A percentile compares a stretch with the other conserved stretches of the same genome.
phyloP scores from a whole-genome alignment of 92 coral and sea anemone species.

The Paramuricea clavata region DNA sequence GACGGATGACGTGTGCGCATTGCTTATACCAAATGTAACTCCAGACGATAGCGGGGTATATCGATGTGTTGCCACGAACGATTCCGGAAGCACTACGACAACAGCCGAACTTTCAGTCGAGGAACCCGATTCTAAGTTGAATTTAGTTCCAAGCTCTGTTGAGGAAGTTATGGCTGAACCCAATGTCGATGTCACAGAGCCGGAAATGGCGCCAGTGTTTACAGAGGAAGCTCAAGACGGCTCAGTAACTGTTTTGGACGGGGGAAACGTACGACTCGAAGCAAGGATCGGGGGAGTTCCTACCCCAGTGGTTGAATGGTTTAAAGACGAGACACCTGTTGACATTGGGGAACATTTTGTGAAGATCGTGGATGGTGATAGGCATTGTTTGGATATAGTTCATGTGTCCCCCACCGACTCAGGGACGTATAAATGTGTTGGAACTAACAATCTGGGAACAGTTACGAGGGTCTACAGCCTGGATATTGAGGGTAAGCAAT shows the following conservation, averaged over 20 bases:
- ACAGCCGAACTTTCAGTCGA: constrained; percentile 73
- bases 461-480: constrained; percentile 84
- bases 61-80: constrained; percentile 71
- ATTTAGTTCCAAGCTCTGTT: constrained; percentile 29
- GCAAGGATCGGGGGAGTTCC: constrained; percentile 78
- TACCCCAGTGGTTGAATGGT: constrained; percentile 59
- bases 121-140: constrained; percentile 52
- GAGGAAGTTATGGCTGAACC: constrained; percentile 20
- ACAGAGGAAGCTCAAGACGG: constrained; percentile 60
- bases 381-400: constrained; percentile 55
- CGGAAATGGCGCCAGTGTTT: constrained; percentile 40
- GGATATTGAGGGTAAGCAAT: constrained; percentile 73
- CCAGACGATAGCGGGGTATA: constrained; percentile 75
- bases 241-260: constrained; percentile 61
- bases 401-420: constrained; percentile 62
- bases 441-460: constrained; percentile 79
- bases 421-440: constrained; percentile 66
- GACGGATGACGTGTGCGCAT: constrained; percentile 55
- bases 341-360: constrained; percentile 50
- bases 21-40: constrained; percentile 55
- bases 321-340: constrained; percentile 63
- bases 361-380: constrained; percentile 60
- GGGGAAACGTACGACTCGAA: constrained; percentile 89
- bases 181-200: constrained; percentile 15
- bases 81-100: constrained; percentile 64